Conservation (phyloP, 2,888 invertebrate species). For the Ectemnius continuus region DNA sequence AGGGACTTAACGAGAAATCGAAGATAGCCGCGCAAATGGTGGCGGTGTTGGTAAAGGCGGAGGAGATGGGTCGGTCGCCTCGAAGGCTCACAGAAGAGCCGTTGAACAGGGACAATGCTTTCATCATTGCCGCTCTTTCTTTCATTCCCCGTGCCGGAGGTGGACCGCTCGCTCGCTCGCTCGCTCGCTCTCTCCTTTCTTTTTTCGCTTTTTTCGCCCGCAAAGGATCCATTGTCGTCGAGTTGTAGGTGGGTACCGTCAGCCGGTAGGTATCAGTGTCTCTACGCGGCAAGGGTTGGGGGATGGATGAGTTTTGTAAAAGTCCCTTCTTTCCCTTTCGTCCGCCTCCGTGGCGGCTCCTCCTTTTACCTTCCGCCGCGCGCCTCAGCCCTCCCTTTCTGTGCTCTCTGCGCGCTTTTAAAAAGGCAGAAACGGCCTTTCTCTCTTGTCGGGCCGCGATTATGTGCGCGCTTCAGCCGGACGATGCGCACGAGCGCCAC, state of each 20-base stretch:
- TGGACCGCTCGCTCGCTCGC: conserved; percentile 58
- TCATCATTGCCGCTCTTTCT: conserved; percentile 78
- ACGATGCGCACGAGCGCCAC: conserved; percentile 46
- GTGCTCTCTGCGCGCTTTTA: conserved; percentile 37
- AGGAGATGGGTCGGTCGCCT: conserved; percentile 60
- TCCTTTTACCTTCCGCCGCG: conserved; percentile 17
- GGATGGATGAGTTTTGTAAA: conserved; percentile 66
- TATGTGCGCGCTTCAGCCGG: conserved; percentile 45
- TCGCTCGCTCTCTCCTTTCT: conserved; percentile 56
- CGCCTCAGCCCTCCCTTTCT: conserved; percentile 15
- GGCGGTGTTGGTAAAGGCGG: conserved; percentile 35
- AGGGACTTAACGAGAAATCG: conserved; percentile 33
- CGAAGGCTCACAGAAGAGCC: conserved; percentile 61
- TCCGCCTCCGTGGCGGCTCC: conserved; percentile 31
- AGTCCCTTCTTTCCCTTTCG: conserved; percentile 55
- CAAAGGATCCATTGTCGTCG: conserved; percentile 76
- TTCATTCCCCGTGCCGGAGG: conserved; percentile 67
- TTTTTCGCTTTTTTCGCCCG: conserved; percentile 72
- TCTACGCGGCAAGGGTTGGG: conserved; percentile 60
- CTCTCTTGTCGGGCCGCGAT: conserved; percentile 44
- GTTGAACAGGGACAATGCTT: conserved; percentile 77
- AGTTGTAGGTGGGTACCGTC: conserved; percentile 71
- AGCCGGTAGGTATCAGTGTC: conserved; percentile 73
- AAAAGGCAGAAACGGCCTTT: conserved; percentile 54
- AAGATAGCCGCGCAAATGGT: conserved; percentile 16